Conservation (phyloP, 2,797 vertebrate genomes). For the Lerista edwardsae region DNA sequence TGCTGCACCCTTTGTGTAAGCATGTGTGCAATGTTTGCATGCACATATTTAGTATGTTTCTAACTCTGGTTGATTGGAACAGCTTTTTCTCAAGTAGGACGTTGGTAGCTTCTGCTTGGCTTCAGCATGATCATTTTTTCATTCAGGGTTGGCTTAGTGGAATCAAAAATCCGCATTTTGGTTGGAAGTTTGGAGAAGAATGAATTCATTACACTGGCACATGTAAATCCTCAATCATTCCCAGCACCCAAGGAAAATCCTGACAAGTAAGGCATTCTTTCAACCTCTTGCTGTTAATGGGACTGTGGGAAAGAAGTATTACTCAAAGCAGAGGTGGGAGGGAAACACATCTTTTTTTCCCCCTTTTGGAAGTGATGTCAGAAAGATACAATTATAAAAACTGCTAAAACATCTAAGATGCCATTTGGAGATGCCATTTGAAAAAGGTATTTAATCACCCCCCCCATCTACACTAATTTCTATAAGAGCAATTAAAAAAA, state of each 20-base stretch:
- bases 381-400: background rate
- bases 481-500: background rate
- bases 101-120: background rate
- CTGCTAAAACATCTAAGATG: background rate
- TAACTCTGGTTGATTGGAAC: background rate
- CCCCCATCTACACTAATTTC: too few relatives aligned
- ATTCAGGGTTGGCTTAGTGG: constrained; percentile 88
- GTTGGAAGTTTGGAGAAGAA: constrained; percentile 90
- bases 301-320: background rate
- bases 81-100: background rate
- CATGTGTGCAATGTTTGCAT: too few relatives aligned
- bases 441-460: too few relatives aligned
- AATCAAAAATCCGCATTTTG: constrained; percentile 90
- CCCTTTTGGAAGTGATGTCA: background rate
- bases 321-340: background rate
- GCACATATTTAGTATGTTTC: background rate
- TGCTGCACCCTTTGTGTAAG: too few relatives aligned
- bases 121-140: constrained; percentile 49
- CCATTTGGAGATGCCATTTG: background rate
- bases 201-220: constrained; percentile 86
- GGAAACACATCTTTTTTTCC: background rate
- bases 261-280: constrained; percentile 81
- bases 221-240: constrained; percentile 87
- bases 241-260: constrained; percentile 81
- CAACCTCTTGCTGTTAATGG: constrained; percentile 10